A percentile compares a stretch with the other conserved stretches of the same genome.
phyloP scores from a whole-genome alignment of 1,140 invertebrate genomes.

The Cherax quadricarinatus region DNA sequence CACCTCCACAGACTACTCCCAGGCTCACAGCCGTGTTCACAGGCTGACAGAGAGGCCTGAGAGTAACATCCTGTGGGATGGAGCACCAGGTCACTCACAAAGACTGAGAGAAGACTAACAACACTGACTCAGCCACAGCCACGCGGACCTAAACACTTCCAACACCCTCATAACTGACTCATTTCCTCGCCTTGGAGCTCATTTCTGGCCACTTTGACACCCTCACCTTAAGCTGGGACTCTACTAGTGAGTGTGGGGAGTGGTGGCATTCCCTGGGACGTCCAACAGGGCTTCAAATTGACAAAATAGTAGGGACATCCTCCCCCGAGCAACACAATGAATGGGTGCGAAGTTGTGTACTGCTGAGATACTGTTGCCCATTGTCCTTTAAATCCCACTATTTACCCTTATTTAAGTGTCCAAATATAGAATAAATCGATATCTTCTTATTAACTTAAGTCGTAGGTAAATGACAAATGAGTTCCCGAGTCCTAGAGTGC shows the following conservation, averaged over 20 bases:
- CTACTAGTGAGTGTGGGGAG: not conserved
- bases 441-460: not conserved
- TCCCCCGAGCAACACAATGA: conserved; percentile 1
- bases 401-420: not conserved
- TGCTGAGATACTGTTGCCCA: not conserved
- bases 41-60: too few relatives aligned
- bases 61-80: too few relatives aligned
- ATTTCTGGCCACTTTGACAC: not conserved
- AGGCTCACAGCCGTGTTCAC: too few relatives aligned
- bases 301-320: not conserved
- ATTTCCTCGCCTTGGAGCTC: not conserved
- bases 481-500: not conserved
- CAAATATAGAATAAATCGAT: not conserved
- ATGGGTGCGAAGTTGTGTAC: conserved; percentile 46
- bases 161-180: not conserved
- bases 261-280: not conserved
- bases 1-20: too few relatives aligned
- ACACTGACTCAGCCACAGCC: conserved; percentile 30
- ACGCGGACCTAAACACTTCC: not conserved
- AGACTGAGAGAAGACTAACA: not conserved
- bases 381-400: not conserved
- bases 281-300: not conserved
- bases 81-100: not conserved
- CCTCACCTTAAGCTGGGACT: conserved; percentile 1
- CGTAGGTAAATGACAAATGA: not conserved